Conservation (phyloP, 1,140 invertebrate genomes). For the Grapholita molesta region DNA sequence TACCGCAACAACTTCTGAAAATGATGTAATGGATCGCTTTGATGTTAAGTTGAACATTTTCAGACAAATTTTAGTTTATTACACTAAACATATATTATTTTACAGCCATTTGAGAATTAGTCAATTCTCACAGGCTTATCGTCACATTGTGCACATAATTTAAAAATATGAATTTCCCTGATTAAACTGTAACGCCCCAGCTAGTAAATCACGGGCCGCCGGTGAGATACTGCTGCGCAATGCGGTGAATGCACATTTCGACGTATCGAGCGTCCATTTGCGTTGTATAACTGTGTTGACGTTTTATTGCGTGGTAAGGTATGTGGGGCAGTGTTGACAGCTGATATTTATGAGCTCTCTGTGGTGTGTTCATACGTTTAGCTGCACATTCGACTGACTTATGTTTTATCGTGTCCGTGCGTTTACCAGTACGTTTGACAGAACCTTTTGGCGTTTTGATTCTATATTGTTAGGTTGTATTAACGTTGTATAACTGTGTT, state of each 20-base stretch:
- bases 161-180: not conserved
- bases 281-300: constrained; percentile 5
- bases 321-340: not conserved
- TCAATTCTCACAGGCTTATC: no score
- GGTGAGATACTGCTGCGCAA: not conserved
- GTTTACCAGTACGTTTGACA: no score
- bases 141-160: not conserved
- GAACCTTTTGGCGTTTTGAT: no score
- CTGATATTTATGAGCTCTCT: not conserved
- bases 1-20: no score
- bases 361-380: not conserved
- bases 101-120: no score
- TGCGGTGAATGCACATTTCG: constrained; percentile 5
- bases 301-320: constrained; percentile 7
- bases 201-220: not conserved
- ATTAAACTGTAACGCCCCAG: not conserved
- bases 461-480: no score
- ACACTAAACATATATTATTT: no score
- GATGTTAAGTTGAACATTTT: no score
- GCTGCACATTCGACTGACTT: not conserved
- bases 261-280: constrained; percentile 7
- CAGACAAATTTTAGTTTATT: no score
- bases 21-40: no score
- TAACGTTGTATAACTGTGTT: no score
- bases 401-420: no score